phyloP scores from a whole-genome alignment of 2,113 vertebrate genomes.

The Pyxicephalus adspersus region DNA sequence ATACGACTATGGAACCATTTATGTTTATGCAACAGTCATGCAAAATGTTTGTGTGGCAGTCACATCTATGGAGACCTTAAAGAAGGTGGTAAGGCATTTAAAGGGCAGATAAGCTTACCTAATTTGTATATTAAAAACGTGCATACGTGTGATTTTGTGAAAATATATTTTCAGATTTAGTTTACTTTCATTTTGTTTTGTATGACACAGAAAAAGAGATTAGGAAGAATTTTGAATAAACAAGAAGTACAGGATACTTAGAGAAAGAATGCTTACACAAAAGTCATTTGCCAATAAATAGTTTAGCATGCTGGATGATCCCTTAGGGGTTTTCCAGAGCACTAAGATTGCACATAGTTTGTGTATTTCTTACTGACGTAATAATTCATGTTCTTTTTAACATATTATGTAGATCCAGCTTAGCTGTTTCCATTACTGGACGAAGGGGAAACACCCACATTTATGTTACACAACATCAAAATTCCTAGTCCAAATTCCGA shows the following conservation, averaged over 20 bases:
- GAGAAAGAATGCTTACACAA: not conserved
- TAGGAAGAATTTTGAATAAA: not conserved
- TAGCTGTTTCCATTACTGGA: not conserved
- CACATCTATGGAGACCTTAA: no score
- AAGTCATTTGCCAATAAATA: not conserved
- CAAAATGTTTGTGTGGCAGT: no score
- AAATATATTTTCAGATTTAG: no score
- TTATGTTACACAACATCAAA: not conserved
- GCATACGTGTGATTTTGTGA: no score
- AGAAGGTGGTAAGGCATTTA: no score
- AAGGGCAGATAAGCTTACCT: no score
- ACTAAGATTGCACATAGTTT: not conserved
- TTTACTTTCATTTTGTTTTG: no score
- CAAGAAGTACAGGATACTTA: not conserved
- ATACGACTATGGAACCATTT: no score
- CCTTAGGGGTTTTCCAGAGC: constrained; percentile 16
- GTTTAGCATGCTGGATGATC: constrained; percentile 1
- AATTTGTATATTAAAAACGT: no score
- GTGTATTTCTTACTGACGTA: not conserved
- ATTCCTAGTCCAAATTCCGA: not conserved
- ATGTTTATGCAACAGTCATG: no score
- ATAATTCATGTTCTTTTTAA: not conserved
- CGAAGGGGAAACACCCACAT: no score
- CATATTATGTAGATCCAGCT: not conserved
- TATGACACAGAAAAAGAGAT: not conserved